phyloP scores from a whole-genome alignment of 2,888 invertebrate genomes.

The Graphium colonna region DNA sequence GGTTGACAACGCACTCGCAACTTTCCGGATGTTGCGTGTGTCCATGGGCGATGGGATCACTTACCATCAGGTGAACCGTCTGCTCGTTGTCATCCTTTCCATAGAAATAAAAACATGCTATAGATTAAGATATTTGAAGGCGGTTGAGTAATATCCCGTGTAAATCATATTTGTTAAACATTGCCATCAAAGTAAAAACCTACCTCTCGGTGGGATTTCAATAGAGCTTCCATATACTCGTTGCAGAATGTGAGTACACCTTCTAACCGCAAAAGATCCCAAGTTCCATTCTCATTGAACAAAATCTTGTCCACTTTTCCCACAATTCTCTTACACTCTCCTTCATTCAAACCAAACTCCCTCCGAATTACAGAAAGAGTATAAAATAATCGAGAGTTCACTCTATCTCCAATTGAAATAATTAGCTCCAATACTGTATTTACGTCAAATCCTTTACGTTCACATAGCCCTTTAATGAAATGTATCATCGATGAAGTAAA shows the following conservation, averaged over 20 bases:
- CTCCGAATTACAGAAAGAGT: not conserved
- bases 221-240: slow-evolving; percentile 35
- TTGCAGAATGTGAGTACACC: slow-evolving; percentile 38
- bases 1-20: no score
- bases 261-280: slow-evolving; percentile 27
- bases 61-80: no score
- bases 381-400: not conserved
- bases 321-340: not conserved
- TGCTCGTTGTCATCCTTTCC: no score
- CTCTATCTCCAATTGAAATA: not conserved
- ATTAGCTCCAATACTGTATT: not conserved
- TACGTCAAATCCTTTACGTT: not conserved
- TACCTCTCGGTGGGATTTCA: slow-evolving; percentile 42
- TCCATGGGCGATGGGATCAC: no score
- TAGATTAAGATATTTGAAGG: no score
- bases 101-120: no score
- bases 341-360: not conserved
- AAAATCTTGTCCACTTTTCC: not conserved
- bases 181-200: slow-evolving; percentile 14
- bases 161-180: no score
- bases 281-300: not conserved
- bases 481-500: not conserved
- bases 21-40: no score
- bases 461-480: slow-evolving; percentile 1
- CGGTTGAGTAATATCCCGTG: no score